phyloP scores from a whole-genome alignment of 2,888 invertebrate species.

The Pilophorus perplexus region DNA sequence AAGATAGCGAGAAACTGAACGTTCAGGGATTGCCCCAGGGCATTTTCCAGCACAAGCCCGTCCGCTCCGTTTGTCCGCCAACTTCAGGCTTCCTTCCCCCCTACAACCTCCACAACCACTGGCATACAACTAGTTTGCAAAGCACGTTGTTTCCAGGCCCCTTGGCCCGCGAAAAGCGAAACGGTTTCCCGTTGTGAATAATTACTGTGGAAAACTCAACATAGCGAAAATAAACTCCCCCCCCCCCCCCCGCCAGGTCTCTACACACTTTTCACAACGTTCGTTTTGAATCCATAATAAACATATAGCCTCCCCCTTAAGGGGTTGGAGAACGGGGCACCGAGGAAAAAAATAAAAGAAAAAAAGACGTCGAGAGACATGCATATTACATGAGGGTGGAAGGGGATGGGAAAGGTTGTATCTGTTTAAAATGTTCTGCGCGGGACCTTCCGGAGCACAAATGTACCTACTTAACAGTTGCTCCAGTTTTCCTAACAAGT shows the following conservation, averaged over 20 bases:
- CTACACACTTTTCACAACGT: no score
- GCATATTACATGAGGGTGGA: conserved; percentile 37
- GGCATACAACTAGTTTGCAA: conserved; percentile 27
- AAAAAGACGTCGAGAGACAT: conserved; percentile 36
- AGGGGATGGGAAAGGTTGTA: conserved; percentile 32
- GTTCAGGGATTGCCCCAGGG: conserved; percentile 16
- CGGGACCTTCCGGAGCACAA: conserved; percentile 37
- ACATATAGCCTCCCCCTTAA: conserved; percentile 16
- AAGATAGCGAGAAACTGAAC: no score
- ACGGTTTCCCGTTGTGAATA: conserved; percentile 20
- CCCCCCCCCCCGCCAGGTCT: no score
- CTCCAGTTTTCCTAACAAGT: conserved; percentile 40
- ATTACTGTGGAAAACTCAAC: conserved; percentile 27
- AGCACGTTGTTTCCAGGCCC: conserved; percentile 37
- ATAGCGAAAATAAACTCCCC: conserved; percentile 26
- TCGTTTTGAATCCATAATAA: conserved; percentile 31
- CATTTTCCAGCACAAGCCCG: conserved; percentile 11
- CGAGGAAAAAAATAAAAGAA: not conserved
- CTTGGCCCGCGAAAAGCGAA: conserved; percentile 17
- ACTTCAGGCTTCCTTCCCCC: conserved; percentile 13
- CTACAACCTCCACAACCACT: not conserved
- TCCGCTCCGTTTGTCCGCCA: conserved; percentile 1
- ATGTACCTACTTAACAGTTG: conserved; percentile 39
- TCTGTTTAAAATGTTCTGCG: conserved; percentile 38
- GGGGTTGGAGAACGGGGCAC: conserved; percentile 8